Evolutionary conservation across 37 sponge, comb jelly and placozoan species (phyloP), one percentile per base, ranked within the genome.

Genomic region (Petrosia ficiformis): DNA sequence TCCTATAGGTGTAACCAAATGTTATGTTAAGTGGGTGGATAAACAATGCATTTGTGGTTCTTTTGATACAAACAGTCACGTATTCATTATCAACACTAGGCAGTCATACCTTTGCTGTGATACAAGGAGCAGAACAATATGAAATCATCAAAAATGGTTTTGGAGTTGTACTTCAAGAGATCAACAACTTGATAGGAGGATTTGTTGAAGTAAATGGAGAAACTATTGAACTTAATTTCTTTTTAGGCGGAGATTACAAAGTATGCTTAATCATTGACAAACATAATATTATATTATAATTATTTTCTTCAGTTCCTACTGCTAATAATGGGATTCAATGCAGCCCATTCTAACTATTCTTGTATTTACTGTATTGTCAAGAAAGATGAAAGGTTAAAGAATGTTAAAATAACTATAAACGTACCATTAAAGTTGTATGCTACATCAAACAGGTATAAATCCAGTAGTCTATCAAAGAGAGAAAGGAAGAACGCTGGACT

Each of bases 221-320:
- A 29, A 59, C 19, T 22, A 56, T 56, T 11, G 4, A 37, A 21
- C 57, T 74, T 8, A 26, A 57, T 11, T 41, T 74, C 32, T 22
- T 74, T 25, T 34, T 77, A 36, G 77, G 77, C 26, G 65, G 66
- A 6, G 77, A 77, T 39, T 77, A 65, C 10, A 77, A 77, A 67
- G 77, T 64, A 77, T 26, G 11, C 4, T 25, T 36, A 22, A 41
- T 48, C 32, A 68, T 72, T 36, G 58, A 30, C 35, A 48, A 48
- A 19, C 14, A 48, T 14, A 14, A 48, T 48, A 14, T 14, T 48
- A 19, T 8, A 30, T 6, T 16, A 11, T 14, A 74, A 54, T 54
- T 3, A 26, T 74, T 24, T 21, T 10, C 37, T 30, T 32, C 44
- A 76, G 77, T 76, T 63, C 28, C 44, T 76, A 3, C 60, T 76